These are phyloP conservation scores for Pocota personata DNA, from an alignment of 2,888 invertebrate species.

Conservation along the genomic window DNA sequence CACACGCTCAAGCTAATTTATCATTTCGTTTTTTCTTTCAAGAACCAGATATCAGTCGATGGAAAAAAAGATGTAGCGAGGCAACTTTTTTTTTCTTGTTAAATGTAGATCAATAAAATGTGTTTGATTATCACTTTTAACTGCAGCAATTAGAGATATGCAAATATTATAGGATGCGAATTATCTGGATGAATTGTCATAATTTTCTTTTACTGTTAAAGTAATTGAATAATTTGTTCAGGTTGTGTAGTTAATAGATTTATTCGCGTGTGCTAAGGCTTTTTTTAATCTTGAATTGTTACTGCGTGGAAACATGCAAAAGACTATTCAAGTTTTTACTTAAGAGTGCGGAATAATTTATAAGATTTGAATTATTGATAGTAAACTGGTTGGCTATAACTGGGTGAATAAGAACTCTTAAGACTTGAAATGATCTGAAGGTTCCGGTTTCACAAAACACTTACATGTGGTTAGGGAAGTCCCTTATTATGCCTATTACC, in stretches of 20 bases:
- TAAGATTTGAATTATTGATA: neutral
- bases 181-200: conserved; percentile 10
- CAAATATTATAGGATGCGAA: conserved; percentile 14
- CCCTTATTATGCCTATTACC: too few relatives aligned
- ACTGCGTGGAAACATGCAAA: neutral
- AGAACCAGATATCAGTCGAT: conserved; percentile 18
- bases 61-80: neutral
- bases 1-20: neutral
- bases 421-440: too few relatives aligned
- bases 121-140: neutral
- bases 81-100: neutral
- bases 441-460: neutral
- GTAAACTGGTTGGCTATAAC: neutral
- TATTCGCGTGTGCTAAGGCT: neutral
- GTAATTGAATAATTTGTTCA: neutral
- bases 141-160: conserved; percentile 16
- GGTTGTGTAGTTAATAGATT: neutral
- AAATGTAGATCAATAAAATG: conserved; percentile 2
- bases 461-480: neutral
- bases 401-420: neutral
- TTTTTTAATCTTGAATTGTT: neutral
- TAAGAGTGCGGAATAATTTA: neutral
- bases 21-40: neutral
- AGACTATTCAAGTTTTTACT: neutral
- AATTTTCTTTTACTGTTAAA: conserved; percentile 4